Percentiles rank a stretch among this genome's conserved stretches.
These are phyloP conservation scores for Protonibea diacanthus DNA, from an alignment of 2,797 vertebrate genomes.

Conservation along the genomic window DNA sequence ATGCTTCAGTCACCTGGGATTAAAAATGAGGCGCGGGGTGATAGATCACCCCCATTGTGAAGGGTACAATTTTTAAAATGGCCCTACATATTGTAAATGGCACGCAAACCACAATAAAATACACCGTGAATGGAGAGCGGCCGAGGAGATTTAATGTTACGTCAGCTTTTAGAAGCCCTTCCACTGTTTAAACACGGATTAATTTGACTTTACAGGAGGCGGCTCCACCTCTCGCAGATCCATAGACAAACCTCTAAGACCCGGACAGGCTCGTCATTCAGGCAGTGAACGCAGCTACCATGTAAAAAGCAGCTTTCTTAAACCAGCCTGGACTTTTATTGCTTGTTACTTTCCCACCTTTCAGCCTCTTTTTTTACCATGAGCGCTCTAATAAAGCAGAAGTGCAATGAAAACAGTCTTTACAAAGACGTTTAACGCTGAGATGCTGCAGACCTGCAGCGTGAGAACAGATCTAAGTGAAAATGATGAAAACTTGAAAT, in stretches of 20 bases:
- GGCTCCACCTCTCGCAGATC: conserved; percentile 18
- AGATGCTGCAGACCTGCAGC: conserved; percentile 31
- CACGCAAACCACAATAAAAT: conserved; percentile 64
- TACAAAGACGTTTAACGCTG: conserved; percentile 53
- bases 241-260: background rate
- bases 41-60: conserved; percentile 70
- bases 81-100: conserved; percentile 68
- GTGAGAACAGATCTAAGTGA: conserved; percentile 27
- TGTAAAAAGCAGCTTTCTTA: conserved; percentile 38
- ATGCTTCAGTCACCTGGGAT: conserved; percentile 78
- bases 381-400: conserved; percentile 55
- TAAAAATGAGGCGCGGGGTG: conserved; percentile 75
- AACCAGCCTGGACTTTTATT: conserved; percentile 41
- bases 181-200: conserved; percentile 41
- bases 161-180: conserved; percentile 42
- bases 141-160: conserved; percentile 43
- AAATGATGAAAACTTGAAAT: conserved; percentile 19
- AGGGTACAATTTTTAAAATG: conserved; percentile 71
- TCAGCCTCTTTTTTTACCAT: conserved; percentile 18
- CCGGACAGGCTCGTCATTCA: conserved; percentile 12
- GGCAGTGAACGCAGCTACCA: background rate
- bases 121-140: conserved; percentile 51
- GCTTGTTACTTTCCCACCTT: conserved; percentile 44
- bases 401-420: conserved; percentile 55
- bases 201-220: conserved; percentile 44